Evolutionary conservation across 2,888 invertebrate genomes (phyloP).

Genomic region (Cephus runcator): DNA sequence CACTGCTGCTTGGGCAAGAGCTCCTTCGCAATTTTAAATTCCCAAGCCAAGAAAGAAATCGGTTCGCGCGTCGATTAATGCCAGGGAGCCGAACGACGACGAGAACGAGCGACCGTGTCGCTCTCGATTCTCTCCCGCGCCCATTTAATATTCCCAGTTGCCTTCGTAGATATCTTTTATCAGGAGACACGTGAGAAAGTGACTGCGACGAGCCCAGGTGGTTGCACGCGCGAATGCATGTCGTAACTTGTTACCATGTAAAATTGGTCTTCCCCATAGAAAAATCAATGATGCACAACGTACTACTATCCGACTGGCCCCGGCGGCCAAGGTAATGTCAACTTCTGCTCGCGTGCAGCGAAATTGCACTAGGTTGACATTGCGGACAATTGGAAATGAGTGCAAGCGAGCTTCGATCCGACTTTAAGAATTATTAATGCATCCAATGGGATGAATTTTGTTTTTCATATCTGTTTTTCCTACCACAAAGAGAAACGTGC

Average conservation of each 20-base stretch:
- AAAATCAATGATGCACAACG: neutral
- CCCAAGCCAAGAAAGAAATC: neutral
- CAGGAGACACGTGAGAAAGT: neutral
- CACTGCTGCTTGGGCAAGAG: neutral
- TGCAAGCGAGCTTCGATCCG: constrained; percentile 2
- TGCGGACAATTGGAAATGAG: constrained; percentile 7
- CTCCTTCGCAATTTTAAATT: neutral
- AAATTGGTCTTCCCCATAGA: neutral
- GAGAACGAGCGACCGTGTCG: neutral
- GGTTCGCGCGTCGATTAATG: neutral
- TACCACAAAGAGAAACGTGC: no score
- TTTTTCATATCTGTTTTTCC: no score
- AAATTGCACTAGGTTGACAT: neutral
- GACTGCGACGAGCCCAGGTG: neutral
- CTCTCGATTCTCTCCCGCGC: neutral
- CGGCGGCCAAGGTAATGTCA: constrained; percentile 1
- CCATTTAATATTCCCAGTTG: neutral
- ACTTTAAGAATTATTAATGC: constrained; percentile 5
- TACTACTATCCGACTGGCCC: neutral
- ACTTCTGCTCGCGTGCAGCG: neutral
- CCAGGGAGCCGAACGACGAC: neutral
- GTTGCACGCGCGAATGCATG: neutral
- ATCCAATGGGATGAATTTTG: no score
- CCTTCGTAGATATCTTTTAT: neutral
- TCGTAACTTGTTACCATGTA: neutral